phyloP scores from a whole-genome alignment of 2,113 vertebrate genomes.

The Bubo bubo region DNA sequence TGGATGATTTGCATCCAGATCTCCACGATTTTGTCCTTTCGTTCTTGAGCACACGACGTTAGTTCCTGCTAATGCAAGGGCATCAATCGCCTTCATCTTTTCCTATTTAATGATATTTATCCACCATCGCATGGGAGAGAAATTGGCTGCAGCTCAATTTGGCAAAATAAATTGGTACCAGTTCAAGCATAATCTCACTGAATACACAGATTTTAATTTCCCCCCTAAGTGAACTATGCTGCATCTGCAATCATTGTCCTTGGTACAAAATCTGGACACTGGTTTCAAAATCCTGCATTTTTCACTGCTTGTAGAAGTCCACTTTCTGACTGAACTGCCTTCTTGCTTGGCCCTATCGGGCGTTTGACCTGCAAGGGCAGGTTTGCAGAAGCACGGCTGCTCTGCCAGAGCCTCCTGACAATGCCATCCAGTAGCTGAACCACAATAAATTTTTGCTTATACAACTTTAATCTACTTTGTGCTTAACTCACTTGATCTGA shows the following conservation, averaged over 20 bases:
- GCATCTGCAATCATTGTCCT: constrained; percentile 38
- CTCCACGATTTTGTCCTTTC: constrained; percentile 26
- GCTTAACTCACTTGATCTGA: background rate
- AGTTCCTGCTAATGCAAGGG: constrained; percentile 33
- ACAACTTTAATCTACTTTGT: background rate
- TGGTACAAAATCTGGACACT: background rate
- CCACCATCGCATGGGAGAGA: constrained; percentile 30
- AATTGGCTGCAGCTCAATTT: constrained; percentile 46
- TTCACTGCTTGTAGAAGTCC: background rate
- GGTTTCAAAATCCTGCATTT: background rate
- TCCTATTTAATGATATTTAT: constrained; percentile 65
- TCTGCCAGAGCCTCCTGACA: fast-evolving
- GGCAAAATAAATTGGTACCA: constrained; percentile 24
- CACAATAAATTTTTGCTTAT: fast-evolving
- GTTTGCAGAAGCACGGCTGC: fast-evolving
- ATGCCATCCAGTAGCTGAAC: background rate
- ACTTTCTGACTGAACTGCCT: background rate
- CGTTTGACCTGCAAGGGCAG: background rate
- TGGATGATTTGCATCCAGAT: background rate
- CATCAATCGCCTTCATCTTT: constrained; percentile 46
- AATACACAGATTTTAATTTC: constrained; percentile 64
- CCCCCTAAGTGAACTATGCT: background rate
- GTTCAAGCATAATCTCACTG: constrained; percentile 55
- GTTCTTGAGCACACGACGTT: background rate
- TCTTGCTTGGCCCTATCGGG: background rate